phyloP scores from a whole-genome alignment of 2,888 invertebrate genomes.

The Philereme transversata region DNA sequence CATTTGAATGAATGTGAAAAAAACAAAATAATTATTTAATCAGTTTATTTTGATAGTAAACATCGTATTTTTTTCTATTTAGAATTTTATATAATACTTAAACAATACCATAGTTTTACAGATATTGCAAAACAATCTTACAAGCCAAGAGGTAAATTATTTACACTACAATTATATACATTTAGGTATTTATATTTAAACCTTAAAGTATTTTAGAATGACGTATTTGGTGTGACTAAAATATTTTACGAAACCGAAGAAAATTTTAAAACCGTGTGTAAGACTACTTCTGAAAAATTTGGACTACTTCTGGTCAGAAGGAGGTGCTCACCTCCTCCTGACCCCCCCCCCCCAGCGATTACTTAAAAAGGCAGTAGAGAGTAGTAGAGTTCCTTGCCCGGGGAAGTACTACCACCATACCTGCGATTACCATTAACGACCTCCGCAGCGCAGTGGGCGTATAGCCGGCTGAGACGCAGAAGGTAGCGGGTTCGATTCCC shows the following conservation, averaged over 20 bases:
- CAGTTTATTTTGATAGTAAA: constrained; percentile 29
- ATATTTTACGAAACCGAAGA: too few relatives aligned
- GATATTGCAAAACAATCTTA: constrained; percentile 25
- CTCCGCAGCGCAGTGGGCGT: too few relatives aligned
- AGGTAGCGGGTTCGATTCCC: too few relatives aligned
- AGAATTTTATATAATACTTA: constrained; percentile 9
- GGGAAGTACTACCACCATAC: too few relatives aligned
- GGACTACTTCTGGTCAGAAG: too few relatives aligned
- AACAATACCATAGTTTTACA: constrained; percentile 18
- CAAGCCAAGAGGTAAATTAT: constrained; percentile 19
- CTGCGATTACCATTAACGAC: too few relatives aligned
- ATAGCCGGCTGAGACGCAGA: too few relatives aligned
- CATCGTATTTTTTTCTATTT: constrained; percentile 17
- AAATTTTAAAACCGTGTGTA: background rate
- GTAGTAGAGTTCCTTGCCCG: too few relatives aligned
- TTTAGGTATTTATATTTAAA: constrained; percentile 4
- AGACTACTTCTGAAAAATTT: background rate
- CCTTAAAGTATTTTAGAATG: constrained; percentile 23
- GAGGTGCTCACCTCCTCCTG: too few relatives aligned
- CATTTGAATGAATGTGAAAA: background rate
- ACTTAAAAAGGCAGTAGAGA: too few relatives aligned
- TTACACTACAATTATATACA: constrained; percentile 3
- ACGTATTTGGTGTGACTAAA: background rate
- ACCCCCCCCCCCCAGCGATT: too few relatives aligned
- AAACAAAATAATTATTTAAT: constrained; percentile 13